A percentile compares a stretch with the other conserved stretches of the same genome.
Conservation (phyloP, 2,888 invertebrate species). For the Drosophila gaucha region DNA sequence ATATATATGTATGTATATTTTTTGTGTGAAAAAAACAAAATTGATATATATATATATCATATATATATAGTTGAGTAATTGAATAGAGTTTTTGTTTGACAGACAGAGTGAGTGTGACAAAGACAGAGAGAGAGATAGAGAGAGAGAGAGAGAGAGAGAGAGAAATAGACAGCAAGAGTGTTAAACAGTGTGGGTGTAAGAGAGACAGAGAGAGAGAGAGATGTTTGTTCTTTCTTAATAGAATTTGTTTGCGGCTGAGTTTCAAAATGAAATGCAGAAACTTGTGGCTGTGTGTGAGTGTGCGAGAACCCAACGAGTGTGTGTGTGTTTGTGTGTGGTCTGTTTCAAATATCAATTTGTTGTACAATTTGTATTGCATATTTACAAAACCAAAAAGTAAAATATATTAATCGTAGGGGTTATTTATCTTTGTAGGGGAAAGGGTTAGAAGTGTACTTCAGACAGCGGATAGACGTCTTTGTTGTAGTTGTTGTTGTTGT, state of each 20-base stretch:
- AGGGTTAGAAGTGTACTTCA: conserved; percentile 5
- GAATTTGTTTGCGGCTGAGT: conserved; percentile 24
- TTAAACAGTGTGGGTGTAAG: too few species aligned
- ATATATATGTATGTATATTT: conserved; percentile 17
- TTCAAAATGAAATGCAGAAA: conserved; percentile 39
- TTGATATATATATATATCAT: conserved; percentile 54
- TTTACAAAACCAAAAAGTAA: conserved; percentile 82
- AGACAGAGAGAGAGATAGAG: conserved; percentile 1
- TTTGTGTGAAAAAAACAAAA: conserved; percentile 67
- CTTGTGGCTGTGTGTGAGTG: conserved; percentile 30
- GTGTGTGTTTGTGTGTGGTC: conserved; percentile 38
- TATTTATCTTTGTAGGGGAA: neutral
- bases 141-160: neutral
- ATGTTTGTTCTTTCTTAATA: conserved; percentile 29
- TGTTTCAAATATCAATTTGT: conserved; percentile 52
- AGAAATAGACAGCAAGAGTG: conserved; percentile 23
- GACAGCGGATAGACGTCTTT: conserved; percentile 22
- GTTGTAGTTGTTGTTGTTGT: conserved; percentile 20
- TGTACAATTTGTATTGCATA: conserved; percentile 41
- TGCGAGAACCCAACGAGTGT: conserved; percentile 32
- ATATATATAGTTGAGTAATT: conserved; percentile 36
- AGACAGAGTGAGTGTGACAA: conserved; percentile 42
- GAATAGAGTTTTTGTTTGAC: conserved; percentile 38
- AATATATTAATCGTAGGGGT: conserved; percentile 56
- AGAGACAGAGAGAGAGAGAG: conserved; percentile 11